A percentile compares a stretch with the other conserved stretches of the same genome.
Conservation (phyloP, 1,140 invertebrate genomes). For the Agrypnia vestita region DNA sequence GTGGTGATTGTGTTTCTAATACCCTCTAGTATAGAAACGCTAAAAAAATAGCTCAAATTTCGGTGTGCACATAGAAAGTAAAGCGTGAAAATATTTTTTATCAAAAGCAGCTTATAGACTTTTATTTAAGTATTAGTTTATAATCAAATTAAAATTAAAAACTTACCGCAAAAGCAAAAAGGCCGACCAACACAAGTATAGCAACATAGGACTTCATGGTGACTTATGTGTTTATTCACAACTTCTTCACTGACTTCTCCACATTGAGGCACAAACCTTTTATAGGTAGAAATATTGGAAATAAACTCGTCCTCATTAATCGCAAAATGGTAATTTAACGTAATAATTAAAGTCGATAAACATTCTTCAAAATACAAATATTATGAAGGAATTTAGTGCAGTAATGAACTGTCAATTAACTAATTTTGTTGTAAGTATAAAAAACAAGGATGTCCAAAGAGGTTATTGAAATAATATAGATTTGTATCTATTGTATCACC, state of each 20-base stretch:
- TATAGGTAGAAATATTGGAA: background rate
- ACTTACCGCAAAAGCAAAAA: conserved; percentile 8
- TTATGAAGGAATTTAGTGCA: too few relatives aligned
- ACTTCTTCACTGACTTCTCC: background rate
- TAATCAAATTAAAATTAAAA: background rate
- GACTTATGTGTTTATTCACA: background rate
- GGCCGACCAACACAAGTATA: background rate
- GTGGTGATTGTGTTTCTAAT: too few relatives aligned
- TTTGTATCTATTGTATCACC: too few relatives aligned
- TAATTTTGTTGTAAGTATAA: too few relatives aligned
- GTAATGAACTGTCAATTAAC: too few relatives aligned
- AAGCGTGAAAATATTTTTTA: background rate
- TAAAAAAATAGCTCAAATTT: too few relatives aligned
- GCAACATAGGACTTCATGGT: conserved; percentile 8
- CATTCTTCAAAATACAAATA: too few relatives aligned
- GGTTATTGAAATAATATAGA: too few relatives aligned
- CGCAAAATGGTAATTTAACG: background rate
- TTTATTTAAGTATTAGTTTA: background rate
- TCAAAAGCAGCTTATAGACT: background rate
- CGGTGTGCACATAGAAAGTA: background rate
- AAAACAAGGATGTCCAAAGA: too few relatives aligned
- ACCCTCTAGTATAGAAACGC: too few relatives aligned
- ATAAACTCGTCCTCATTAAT: conserved; percentile 3
- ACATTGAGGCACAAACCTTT: background rate
- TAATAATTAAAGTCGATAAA: too few relatives aligned